Base-by-base conservation (phyloP, 2,113 vertebrate genomes). In the Hydropotes inermis region DNA sequence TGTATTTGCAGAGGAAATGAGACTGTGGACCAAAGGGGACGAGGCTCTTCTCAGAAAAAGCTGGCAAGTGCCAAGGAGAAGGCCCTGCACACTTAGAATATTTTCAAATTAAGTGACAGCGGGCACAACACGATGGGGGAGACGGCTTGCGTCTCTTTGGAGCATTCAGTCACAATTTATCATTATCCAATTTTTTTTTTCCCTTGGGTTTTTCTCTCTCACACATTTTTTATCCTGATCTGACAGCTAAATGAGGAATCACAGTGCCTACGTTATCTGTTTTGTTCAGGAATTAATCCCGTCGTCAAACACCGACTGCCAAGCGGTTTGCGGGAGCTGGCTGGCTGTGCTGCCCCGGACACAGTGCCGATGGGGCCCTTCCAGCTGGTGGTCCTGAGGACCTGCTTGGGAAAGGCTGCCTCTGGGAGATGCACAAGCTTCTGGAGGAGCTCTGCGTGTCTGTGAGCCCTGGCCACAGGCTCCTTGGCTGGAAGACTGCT, bases 71-170 rank as follows among this genome's bases (percentile, higher is more conserved):
- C 19, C 3, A 74, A 61, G 58, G n/a, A 95, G 96, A 95, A 45
- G 91, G 88, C 95, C 89, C 64, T 7, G 55, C 39, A 36, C 96
- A 94, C 93, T 88, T 81, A 89, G 91, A 92, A 27, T 76, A 85
- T 93, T 97, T 98, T 93, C 95, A 94, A 76, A 96, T 97, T 78
- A 98, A 98, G 97, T 96, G 95, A 96, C 97, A 93, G 94, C 4
- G 55, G 90, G 52, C 50, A 55, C 96, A 97, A 86, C 95, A 83
- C 4, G 47, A 36, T 55, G 93, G 94, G 90, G 84, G 88, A 95
- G 96, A 87, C 0, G 17, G 93, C 90, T 89, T 95, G 94, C 52
- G 95, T 97, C 96, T 95, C 96, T 98, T 78, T 91, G 89, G 96
- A 54, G 91, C 28, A 14, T 79, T 87, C 79, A 87, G 96, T 96